Percentiles rank a stretch among this genome's conserved stretches.
Conservation (phyloP, 2,888 invertebrate genomes). For the Rotaria sp. region DNA sequence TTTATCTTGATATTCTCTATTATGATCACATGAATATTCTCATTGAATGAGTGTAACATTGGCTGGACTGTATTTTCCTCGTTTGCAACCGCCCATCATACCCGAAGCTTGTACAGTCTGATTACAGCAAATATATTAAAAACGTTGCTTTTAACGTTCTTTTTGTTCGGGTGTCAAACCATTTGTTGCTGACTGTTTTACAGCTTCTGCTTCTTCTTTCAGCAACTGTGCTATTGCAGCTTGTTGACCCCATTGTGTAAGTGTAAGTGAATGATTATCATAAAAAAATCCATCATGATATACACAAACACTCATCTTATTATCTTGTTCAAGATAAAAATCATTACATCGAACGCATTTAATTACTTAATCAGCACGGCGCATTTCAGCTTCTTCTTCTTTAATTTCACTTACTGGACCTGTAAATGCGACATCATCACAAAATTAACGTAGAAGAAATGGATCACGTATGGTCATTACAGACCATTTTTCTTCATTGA, state of each 20-base stretch:
- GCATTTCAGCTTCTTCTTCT: too few relatives aligned
- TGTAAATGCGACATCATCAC: too few relatives aligned
- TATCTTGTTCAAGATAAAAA: background rate
- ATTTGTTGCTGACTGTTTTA: background rate
- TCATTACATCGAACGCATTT: background rate
- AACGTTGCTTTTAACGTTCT: background rate
- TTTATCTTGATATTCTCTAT: background rate
- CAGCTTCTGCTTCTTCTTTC: background rate
- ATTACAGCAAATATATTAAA: slow-evolving; percentile 3
- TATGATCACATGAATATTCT: background rate
- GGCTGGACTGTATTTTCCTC: background rate
- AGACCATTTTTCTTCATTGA: too few relatives aligned
- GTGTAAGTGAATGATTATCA: background rate
- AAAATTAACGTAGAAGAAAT: too few relatives aligned
- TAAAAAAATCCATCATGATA: slow-evolving; percentile 8
- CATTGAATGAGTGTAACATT: background rate
- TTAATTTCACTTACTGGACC: too few relatives aligned
- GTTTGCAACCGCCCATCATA: background rate
- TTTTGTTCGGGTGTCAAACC: background rate
- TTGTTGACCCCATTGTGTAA: background rate
- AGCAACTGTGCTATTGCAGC: background rate
- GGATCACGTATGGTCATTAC: too few relatives aligned
- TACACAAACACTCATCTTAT: background rate
- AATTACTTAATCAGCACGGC: too few relatives aligned
- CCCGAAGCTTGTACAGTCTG: background rate